These are phyloP conservation scores for Sympetrum striolatum DNA, from an alignment of 2,888 invertebrate genomes.

Conservation along the genomic window DNA sequence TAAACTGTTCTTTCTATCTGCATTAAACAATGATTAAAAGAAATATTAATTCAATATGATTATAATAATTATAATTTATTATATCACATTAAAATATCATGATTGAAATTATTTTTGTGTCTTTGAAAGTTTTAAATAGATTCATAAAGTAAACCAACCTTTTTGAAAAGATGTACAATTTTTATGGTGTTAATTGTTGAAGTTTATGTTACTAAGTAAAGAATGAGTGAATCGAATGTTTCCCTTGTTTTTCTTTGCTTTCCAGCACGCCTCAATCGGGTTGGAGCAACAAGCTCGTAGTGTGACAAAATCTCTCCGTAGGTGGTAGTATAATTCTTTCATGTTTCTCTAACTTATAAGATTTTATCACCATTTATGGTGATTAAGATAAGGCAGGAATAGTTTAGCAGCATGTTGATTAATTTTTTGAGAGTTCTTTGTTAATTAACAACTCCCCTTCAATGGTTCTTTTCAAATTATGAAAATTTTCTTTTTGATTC, in stretches of 20 bases:
- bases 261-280: constrained; percentile 91
- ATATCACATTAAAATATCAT: not conserved
- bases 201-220: constrained; percentile 11
- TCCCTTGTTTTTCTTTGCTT: constrained; percentile 61
- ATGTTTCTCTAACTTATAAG: constrained; percentile 15
- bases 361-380: not conserved
- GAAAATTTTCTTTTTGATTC: not conserved
- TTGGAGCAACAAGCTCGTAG: constrained; percentile 84
- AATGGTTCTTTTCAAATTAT: not conserved
- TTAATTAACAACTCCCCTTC: not conserved
- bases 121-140: not conserved
- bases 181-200: constrained; percentile 13
- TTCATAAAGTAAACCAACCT: not conserved
- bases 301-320: constrained; percentile 54
- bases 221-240: constrained; percentile 48
- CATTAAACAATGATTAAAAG: not conserved
- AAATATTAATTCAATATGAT: not conserved
- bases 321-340: constrained; percentile 44
- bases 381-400: not conserved
- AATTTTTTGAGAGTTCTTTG: not conserved
- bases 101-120: not conserved
- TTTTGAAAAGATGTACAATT: not conserved
- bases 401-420: not conserved
- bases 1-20: not conserved
- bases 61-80: not conserved